phyloP scores from a whole-genome alignment of 2,888 invertebrate genomes.

The Sycophila texana region DNA sequence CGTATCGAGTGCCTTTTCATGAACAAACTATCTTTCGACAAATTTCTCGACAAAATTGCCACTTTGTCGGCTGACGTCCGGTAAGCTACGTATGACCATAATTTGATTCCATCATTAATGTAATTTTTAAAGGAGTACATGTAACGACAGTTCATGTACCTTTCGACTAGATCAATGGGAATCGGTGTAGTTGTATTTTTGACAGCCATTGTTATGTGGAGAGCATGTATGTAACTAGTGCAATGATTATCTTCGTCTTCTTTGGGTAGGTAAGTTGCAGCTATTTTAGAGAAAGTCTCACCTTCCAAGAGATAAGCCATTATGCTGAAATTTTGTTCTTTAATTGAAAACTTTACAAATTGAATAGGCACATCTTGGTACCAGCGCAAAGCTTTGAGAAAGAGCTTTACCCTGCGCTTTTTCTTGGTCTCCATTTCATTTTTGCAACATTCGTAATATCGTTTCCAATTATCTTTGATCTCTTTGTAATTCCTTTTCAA shows the following conservation, averaged over 20 bases:
- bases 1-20: slow-evolving; percentile 69
- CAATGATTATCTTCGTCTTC: slow-evolving; percentile 49
- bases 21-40: slow-evolving; percentile 40
- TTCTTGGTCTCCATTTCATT: slow-evolving; percentile 38
- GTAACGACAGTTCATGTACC: slow-evolving; percentile 13
- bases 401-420: slow-evolving; percentile 51
- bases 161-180: slow-evolving; percentile 39
- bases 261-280: slow-evolving; percentile 62
- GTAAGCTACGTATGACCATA: slow-evolving; percentile 50
- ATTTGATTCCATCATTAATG: slow-evolving; percentile 45
- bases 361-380: slow-evolving; percentile 67
- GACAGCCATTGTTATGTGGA: slow-evolving; percentile 24
- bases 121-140: slow-evolving; percentile 52
- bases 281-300: slow-evolving; percentile 56
- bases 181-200: slow-evolving; percentile 41
- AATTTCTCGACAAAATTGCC: slow-evolving; percentile 32
- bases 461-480: slow-evolving; percentile 52
- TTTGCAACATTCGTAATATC: slow-evolving; percentile 44
- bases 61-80: slow-evolving; percentile 32
- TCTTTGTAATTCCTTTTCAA: slow-evolving; percentile 50
- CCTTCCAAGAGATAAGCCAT: slow-evolving; percentile 63
- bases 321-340: slow-evolving; percentile 51
- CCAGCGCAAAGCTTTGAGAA: slow-evolving; percentile 65
- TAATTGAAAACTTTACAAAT: slow-evolving; percentile 58
- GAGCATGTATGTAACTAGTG: slow-evolving; percentile 8